phyloP scores from a whole-genome alignment of 2,888 invertebrate genomes.

The Noctua janthina region DNA sequence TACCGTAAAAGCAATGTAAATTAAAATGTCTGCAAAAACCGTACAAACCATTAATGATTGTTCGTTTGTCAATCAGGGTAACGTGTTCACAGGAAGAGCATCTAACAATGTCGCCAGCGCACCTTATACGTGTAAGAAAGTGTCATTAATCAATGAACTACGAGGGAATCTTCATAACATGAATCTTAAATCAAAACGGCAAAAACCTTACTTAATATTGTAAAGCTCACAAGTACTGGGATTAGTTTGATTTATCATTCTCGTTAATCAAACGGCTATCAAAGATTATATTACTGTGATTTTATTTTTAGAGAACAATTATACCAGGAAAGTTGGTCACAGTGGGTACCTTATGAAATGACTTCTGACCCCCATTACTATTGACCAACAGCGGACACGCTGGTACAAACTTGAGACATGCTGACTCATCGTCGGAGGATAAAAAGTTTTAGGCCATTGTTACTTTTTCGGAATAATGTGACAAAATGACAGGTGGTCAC shows the following conservation, averaged over 20 bases:
- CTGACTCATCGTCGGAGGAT: conserved; percentile 57
- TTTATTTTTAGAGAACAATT: conserved; percentile 81
- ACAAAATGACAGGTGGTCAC: conserved; percentile 41
- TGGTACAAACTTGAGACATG: conserved; percentile 35
- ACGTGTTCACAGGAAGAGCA: conserved; percentile 35
- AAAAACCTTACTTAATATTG: conserved; percentile 71
- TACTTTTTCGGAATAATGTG: conserved; percentile 20
- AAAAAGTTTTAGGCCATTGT: conserved; percentile 25
- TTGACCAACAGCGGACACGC: conserved; percentile 35
- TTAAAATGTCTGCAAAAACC: conserved; percentile 16
- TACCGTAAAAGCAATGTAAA: conserved; percentile 1
- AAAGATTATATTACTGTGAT: conserved; percentile 81
- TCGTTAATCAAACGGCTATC: conserved; percentile 81
- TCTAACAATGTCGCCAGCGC: conserved; percentile 39
- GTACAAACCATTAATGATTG: not conserved
- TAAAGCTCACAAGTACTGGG: conserved; percentile 50
- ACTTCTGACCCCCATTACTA: conserved; percentile 69
- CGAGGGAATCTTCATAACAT: conserved; percentile 65
- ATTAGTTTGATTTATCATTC: conserved; percentile 80
- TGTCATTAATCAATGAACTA: conserved; percentile 80
- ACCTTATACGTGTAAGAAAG: conserved; percentile 61
- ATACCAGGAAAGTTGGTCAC: conserved; percentile 72
- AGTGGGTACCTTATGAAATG: conserved; percentile 58
- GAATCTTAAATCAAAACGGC: conserved; percentile 76
- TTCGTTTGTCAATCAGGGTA: conserved; percentile 35